Evolutionary conservation across 2,888 invertebrate species (phyloP).

Genomic region (Cremastinae sp.): DNA sequence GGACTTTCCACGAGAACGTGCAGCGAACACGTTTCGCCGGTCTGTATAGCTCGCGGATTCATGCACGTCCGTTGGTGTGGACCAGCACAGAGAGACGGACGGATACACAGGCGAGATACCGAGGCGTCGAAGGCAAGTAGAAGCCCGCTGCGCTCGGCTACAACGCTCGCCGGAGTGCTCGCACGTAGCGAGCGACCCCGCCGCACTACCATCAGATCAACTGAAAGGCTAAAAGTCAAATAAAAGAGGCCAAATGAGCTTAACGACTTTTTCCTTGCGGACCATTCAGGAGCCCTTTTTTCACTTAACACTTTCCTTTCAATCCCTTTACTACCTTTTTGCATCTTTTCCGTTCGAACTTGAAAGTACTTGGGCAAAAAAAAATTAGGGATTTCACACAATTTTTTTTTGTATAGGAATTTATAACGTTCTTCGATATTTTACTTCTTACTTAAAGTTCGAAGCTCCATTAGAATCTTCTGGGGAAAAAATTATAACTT

Average conservation of each 20-base stretch:
- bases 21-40: slow-evolving; percentile 46
- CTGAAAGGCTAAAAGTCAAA: slow-evolving; percentile 20
- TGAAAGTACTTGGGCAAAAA: too few relatives aligned
- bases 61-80: neutral
- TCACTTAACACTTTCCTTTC: slow-evolving; percentile 23
- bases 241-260: slow-evolving; percentile 30
- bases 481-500: too few relatives aligned
- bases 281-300: neutral
- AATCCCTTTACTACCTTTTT: neutral
- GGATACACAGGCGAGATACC: slow-evolving; percentile 17
- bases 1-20: slow-evolving; percentile 45
- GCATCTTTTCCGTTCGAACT: too few relatives aligned
- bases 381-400: too few relatives aligned
- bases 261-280: slow-evolving; percentile 30
- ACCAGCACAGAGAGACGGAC: neutral
- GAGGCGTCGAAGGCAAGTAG: slow-evolving; percentile 24
- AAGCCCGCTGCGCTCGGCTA: slow-evolving; percentile 45
- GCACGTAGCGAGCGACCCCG: slow-evolving; percentile 36
- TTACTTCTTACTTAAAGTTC: too few relatives aligned
- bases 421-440: too few relatives aligned
- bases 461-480: too few relatives aligned
- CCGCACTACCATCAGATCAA: slow-evolving; percentile 29
- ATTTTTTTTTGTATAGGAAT: too few relatives aligned
- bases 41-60: slow-evolving; percentile 1
- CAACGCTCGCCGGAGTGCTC: slow-evolving; percentile 35